Conservation (phyloP, 2,797 vertebrate genomes). For the Gymnopithys bicolor region DNA sequence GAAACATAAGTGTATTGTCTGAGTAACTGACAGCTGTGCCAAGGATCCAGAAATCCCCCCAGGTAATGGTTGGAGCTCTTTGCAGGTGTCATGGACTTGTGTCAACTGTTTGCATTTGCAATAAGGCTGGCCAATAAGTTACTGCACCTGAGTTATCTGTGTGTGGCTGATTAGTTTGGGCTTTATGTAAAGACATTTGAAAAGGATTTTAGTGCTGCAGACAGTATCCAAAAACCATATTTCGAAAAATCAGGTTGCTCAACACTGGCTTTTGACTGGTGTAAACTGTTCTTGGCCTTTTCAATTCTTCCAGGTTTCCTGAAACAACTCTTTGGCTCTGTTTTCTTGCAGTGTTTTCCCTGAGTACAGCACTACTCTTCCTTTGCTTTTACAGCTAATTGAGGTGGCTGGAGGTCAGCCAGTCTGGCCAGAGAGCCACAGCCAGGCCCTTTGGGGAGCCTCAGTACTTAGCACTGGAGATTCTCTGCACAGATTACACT, state of each 20-base stretch:
- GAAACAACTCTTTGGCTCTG: background rate
- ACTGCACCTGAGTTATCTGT: background rate
- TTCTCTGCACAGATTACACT: background rate
- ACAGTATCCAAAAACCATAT: background rate
- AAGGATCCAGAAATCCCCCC: background rate
- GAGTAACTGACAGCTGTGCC: background rate
- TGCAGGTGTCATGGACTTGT: background rate
- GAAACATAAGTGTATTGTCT: accelerated
- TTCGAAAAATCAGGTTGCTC: background rate
- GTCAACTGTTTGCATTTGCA: background rate
- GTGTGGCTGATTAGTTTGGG: background rate
- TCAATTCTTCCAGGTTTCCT: background rate
- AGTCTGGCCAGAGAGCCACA: background rate
- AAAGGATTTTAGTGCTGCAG: background rate
- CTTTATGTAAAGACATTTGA: background rate
- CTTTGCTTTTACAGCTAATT: slow-evolving; percentile 1
- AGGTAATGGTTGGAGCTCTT: background rate
- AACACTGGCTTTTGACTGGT: background rate
- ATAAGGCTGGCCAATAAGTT: background rate
- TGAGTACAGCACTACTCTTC: background rate
- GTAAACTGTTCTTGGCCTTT: background rate
- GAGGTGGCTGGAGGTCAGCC: slow-evolving; percentile 3
- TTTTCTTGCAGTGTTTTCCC: background rate
- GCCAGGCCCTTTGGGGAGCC: background rate
- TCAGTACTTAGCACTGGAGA: background rate